Percentiles rank a stretch among this genome's conserved stretches.
Conservation (phyloP, 2,888 invertebrate species). For the Invenusta paracnida region DNA sequence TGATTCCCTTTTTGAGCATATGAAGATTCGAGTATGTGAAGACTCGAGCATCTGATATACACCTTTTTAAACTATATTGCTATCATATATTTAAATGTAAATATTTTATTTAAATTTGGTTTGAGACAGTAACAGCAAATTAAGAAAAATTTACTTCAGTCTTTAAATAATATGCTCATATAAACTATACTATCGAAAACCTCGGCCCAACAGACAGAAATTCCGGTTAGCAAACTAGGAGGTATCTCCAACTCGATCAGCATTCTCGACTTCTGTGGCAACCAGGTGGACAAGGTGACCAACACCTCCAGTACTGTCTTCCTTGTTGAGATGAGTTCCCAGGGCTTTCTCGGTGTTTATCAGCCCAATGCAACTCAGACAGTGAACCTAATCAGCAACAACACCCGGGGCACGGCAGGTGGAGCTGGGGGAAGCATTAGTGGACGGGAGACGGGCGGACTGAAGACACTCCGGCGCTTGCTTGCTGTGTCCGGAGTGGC, state of each 20-base stretch:
- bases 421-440: constrained; percentile 48
- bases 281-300: constrained; percentile 42
- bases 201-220: constrained; percentile 45
- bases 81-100: too few relatives aligned
- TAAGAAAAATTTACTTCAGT: too few relatives aligned
- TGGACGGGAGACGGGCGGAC: constrained; percentile 46
- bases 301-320: constrained; percentile 47
- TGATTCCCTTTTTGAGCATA: too few relatives aligned
- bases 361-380: constrained; percentile 49
- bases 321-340: constrained; percentile 48
- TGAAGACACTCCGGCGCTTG: constrained; percentile 48
- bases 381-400: constrained; percentile 47
- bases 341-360: constrained; percentile 55
- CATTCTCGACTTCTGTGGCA: constrained; percentile 45
- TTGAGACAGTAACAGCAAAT: too few relatives aligned
- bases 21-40: too few relatives aligned
- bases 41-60: too few relatives aligned
- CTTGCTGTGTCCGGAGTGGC: constrained; percentile 49
- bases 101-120: too few relatives aligned
- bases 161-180: too few relatives aligned
- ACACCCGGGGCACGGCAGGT: constrained; percentile 51
- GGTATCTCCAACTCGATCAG: constrained; percentile 51
- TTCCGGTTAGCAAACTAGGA: constrained; percentile 49
- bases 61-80: too few relatives aligned
- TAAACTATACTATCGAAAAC: too few relatives aligned